Evolutionary conservation across 1,140 invertebrate species (phyloP), one percentile per base, ranked within the genome.

Genomic region (Papilio dardanus): DNA sequence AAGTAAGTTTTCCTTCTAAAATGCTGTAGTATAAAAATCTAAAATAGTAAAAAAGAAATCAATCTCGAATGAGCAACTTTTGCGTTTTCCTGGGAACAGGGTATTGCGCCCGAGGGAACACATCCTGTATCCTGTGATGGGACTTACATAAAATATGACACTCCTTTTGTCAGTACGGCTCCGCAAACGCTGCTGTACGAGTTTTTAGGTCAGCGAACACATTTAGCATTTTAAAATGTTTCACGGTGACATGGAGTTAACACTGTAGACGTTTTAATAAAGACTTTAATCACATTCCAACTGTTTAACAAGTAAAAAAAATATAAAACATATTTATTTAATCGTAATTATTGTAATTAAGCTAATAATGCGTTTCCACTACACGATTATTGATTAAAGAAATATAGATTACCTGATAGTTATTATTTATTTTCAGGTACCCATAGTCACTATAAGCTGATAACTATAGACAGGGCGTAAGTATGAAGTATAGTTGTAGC

Each of bases 111-210:
- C 69, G 69, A 71, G 69, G 69, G 69, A 71, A 31, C 10, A 28
- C 42, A 50, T 71, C 69, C 69, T 71, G 69, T 42, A 71, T 71
- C 69, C 69, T 71, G 40, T 71, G 69, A 71, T 71, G 40, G 37
- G 28, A 31, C 40, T 42, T 71, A 50, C 69, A 71, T 71, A 71
- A 71, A 71, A 71, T 71, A 71, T 71, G 69, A 71, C 21, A 71
- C 69, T 50, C 30, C 42, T 71, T 71, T 71, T 71, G 69, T 71
- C 40, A 71, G 69, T 31, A 71, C 50, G 69, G 21, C 28, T 71
- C 24, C 24, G 21, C 40, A 8, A 16, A 42, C 24, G 40, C 42
- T 46, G 40, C 28, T 69, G 69, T 40, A 28, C 37, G 50, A 28
- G 69, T 71, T 71, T 71, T 71, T 71, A 71, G 69, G 69, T 71